Percentiles rank a stretch among this genome's conserved stretches.
phyloP scores from a whole-genome alignment of 2,113 vertebrate species.

The Mastomys coucha region DNA sequence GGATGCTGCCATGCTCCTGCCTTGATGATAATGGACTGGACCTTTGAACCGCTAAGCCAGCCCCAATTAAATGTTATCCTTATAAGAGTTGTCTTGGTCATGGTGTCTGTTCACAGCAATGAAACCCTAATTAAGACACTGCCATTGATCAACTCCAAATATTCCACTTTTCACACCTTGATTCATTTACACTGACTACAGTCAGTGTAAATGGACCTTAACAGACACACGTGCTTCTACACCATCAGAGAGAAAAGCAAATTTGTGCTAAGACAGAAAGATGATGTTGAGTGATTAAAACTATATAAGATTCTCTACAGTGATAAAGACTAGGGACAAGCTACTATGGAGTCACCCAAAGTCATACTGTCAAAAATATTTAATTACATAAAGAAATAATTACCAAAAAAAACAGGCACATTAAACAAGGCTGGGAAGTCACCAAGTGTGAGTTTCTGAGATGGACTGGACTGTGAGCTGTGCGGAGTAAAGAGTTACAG shows the following conservation, averaged over 20 bases:
- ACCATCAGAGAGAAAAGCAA: neutral
- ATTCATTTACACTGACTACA: neutral
- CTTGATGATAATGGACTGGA: too few species aligned
- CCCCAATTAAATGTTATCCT: too few species aligned
- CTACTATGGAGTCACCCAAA: neutral
- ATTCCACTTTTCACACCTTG: neutral
- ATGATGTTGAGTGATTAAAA: neutral
- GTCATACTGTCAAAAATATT: neutral
- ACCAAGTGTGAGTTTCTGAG: neutral
- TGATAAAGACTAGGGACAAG: neutral
- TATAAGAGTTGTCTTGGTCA: too few species aligned
- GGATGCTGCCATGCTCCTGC: too few species aligned
- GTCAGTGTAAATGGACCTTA: neutral
- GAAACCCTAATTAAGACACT: neutral
- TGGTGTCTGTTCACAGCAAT: too few species aligned
- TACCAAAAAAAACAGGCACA: neutral
- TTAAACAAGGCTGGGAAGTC: neutral
- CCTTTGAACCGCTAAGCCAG: too few species aligned
- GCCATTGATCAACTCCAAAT: neutral
- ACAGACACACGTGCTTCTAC: neutral
- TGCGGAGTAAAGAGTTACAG: neutral
- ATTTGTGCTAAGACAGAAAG: neutral
- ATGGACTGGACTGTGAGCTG: neutral
- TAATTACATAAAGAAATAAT: neutral
- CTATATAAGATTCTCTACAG: neutral